These are phyloP conservation scores for Sturnus vulgaris DNA, from an alignment of 2,113 vertebrate species.

Conservation along the genomic window DNA sequence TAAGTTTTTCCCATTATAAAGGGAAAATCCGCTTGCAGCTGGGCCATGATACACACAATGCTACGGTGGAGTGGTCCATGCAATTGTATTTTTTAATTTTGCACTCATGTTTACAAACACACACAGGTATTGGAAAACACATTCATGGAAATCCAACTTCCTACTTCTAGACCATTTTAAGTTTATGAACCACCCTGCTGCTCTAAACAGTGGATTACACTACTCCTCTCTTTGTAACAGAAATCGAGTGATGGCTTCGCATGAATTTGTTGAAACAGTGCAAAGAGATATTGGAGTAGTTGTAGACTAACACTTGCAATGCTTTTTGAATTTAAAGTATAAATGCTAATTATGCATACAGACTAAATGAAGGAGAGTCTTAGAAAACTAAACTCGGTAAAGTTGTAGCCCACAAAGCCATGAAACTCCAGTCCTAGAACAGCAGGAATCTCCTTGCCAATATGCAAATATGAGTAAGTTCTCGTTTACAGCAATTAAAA, in stretches of 20 bases:
- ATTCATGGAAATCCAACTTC: not conserved
- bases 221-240: not conserved
- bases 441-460: not conserved
- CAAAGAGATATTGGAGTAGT: not conserved
- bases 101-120: not conserved
- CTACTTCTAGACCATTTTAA: not conserved
- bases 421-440: rapidly evolving
- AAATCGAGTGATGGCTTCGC: not conserved
- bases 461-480: not conserved
- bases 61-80: rapidly evolving
- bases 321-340: not conserved
- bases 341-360: not conserved
- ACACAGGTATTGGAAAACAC: not conserved
- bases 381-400: not conserved
- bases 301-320: not conserved
- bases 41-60: rapidly evolving
- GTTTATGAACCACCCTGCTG: not conserved
- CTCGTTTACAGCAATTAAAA: not conserved
- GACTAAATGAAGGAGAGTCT: not conserved
- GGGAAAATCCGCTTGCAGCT: not conserved
- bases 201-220: rapidly evolving
- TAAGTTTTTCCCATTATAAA: not conserved
- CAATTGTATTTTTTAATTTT: not conserved
- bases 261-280: not conserved
- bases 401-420: not conserved